Evolutionary conservation across 2,797 vertebrate species (phyloP), one percentile per base, ranked within the genome.

Genomic region (Phalloptychus januarius): DNA sequence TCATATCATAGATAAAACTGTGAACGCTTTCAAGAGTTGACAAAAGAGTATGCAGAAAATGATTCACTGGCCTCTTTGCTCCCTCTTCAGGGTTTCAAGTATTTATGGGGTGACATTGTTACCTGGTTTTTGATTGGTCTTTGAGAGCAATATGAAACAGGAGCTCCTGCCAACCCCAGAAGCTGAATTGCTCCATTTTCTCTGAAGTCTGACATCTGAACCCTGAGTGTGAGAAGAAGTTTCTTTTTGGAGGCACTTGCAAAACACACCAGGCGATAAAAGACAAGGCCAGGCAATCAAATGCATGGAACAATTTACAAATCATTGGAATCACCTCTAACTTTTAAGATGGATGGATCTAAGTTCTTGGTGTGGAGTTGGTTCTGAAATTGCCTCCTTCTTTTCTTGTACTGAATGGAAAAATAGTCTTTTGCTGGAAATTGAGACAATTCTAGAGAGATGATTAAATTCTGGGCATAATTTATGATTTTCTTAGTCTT

Each of bases 331-430:
- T 0, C 76, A 38, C 20, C n/a, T 80, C 79, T 69, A 40, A 81
- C 72, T 79, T 74, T 76, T 73, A 79, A 81, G 86, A 91, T 73
- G 71, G 87, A 88, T 87, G 52, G 52, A 65, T 79, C 58, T 16
- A 15, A 28, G 46, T 31, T 70, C 79, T 61, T 69, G 40, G 44
- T 61, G 56, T 75, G 56, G 74, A 18, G 10, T 25, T 38, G 18
- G n/a, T 61, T 74, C 42, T 76, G 82, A 73, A 90, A 91, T 87
- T 86, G 74, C 50, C 63, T 86, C 82, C 75, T 82, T 63, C 58
- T 74, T 23, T 75, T 72, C 71, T 52, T 44, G 18, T 54, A 33
- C 65, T 38, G 48, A 86, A 79, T 80, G 54, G 79, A 88, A 86
- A 88, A 77, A 1, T 40, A 42, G 73, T 84, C 74, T 56, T 56